Evolutionary conservation across 2,797 vertebrate species (phyloP), one percentile per base, ranked within the genome.

Genomic region (Amazonetta brasiliensis): DNA sequence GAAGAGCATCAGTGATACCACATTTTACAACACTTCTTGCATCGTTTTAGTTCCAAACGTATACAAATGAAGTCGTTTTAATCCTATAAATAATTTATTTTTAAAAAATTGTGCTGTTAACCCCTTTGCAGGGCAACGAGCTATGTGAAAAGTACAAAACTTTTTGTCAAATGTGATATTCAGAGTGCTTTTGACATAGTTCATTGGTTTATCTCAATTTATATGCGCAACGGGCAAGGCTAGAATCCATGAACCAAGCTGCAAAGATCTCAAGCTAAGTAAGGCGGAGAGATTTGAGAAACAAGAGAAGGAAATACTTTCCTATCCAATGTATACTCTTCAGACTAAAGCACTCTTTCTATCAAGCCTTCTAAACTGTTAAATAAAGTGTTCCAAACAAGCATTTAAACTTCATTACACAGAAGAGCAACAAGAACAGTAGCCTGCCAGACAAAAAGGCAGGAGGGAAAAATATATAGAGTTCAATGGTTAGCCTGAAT

Each of bases 381-480:
- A 98, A 99, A 99, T 99, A 98, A 99, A 98, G 98, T 98, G 98
- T 98, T 98, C 98, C 98, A 99, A 99, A 99, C 98, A 98, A 99
- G 98, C 98, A 98, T 98, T 98, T 98, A 98, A 98, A 98, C 98
- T 98, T 99, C 98, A 98, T 98, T 97, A 98, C 96, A 98, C 97
- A 98, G 98, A 98, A 98, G 96, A 98, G 98, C 98, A 98, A 98
- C 97, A 98, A 98, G 98, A 98, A 98, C 98, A 98, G 97, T 98
- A 97, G 95, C 97, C 98, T 92, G 97, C 98, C 98, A 96, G 96
- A 98, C 98, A 98, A 98, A 98, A 98, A 97, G 98, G 98, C 98
- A 98, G 97, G 97, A 98, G 98, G 98, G 97, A 97, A 98, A 98
- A 97, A 98, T 98, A 98, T 98, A 98, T 97, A 98, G 98, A 98